phyloP scores from a whole-genome alignment of 2,888 invertebrate genomes.

The Lucinisca nassula region DNA sequence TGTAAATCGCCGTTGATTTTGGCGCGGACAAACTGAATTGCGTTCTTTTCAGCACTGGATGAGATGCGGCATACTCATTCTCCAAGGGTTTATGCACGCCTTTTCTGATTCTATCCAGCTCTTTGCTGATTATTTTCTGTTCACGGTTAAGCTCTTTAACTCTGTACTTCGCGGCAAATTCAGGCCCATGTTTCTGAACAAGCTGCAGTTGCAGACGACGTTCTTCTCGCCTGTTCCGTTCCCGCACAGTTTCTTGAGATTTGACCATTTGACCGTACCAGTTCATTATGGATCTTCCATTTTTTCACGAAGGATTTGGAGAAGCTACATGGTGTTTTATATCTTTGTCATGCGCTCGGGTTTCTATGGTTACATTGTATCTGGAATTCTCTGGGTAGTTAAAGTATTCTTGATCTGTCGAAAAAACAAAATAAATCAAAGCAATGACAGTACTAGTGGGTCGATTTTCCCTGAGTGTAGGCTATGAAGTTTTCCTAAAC shows the following conservation, averaged over 20 bases:
- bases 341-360: too few species aligned
- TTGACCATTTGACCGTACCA: constrained; percentile 63
- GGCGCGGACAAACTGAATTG: background rate
- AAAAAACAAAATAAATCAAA: too few species aligned
- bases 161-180: constrained; percentile 58
- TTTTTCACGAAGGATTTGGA: too few species aligned
- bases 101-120: constrained; percentile 66
- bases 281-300: constrained; percentile 37
- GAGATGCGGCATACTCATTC: background rate
- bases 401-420: too few species aligned
- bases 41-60: background rate
- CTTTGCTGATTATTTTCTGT: constrained; percentile 67
- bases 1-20: constrained; percentile 24
- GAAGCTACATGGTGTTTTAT: too few species aligned
- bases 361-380: too few species aligned
- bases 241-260: constrained; percentile 70
- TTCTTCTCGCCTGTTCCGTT: constrained; percentile 72
- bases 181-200: constrained; percentile 63
- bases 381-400: too few species aligned
- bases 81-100: constrained; percentile 53
- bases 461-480: too few species aligned
- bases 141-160: constrained; percentile 64
- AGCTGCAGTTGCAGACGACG: constrained; percentile 58
- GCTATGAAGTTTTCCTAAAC: too few species aligned
- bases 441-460: too few species aligned